Evolutionary conservation across 2,888 invertebrate species (phyloP).

Genomic region (Aporophyla nigra): DNA sequence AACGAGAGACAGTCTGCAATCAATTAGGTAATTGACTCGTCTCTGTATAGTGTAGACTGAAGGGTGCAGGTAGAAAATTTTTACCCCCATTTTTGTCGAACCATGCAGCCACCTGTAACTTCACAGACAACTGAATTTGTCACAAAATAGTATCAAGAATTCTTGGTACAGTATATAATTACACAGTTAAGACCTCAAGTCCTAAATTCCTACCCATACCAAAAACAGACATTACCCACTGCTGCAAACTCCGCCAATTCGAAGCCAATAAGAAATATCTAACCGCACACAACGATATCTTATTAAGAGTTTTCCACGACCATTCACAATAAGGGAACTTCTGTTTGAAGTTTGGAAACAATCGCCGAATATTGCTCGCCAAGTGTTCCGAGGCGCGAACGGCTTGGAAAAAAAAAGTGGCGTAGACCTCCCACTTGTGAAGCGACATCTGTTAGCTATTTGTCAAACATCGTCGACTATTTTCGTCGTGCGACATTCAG

Average conservation of each 20-base stretch:
- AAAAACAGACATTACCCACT: conserved; percentile 16
- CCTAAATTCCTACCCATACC: neutral
- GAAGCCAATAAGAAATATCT: conserved; percentile 53
- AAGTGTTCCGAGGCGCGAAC: conserved; percentile 59
- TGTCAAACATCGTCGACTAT: conserved; percentile 89
- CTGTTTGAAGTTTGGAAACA: conserved; percentile 64
- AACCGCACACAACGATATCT: conserved; percentile 53
- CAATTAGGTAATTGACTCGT: neutral
- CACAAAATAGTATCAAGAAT: neutral
- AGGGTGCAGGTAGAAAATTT: neutral
- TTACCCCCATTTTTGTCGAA: neutral
- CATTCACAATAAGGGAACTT: conserved; percentile 64
- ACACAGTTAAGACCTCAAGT: neutral
- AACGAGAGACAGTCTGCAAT: neutral
- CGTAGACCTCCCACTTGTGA: conserved; percentile 70
- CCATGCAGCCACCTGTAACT: neutral
- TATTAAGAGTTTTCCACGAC: conserved; percentile 63
- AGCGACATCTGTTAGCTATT: conserved; percentile 88
- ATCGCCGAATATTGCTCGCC: conserved; percentile 66
- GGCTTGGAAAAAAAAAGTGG: conserved; percentile 66
- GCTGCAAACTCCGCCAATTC: conserved; percentile 48
- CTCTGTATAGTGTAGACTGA: neutral
- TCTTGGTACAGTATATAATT: neutral
- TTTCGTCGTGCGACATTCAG: conserved; percentile 80
- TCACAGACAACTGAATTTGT: no score